These are phyloP conservation scores for Macrotus californicus DNA, from an alignment of 2,113 vertebrate species.

Conservation along the genomic window DNA sequence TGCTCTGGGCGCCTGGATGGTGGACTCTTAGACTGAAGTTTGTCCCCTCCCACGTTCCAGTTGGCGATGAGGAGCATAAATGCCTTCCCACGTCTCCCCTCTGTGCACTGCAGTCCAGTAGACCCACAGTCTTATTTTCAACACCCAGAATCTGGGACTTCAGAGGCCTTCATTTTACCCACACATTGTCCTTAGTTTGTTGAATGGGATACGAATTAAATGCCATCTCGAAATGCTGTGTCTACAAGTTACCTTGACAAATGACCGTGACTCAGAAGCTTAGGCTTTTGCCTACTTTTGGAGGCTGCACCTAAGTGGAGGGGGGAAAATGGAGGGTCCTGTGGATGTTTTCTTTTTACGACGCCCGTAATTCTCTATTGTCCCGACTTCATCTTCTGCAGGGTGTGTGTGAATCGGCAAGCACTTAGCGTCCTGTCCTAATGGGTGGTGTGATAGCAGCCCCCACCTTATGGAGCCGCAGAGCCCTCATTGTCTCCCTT, in stretches of 20 bases:
- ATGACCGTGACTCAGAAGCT: not conserved
- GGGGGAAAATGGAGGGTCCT: not conserved
- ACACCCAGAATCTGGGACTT: not conserved
- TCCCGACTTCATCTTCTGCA: not conserved
- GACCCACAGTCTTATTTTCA: not conserved
- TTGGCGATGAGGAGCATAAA: not conserved
- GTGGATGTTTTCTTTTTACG: not conserved
- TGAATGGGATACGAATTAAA: not conserved
- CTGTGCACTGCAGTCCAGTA: not conserved
- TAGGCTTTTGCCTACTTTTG: not conserved
- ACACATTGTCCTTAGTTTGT: not conserved
- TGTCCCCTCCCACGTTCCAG: not conserved
- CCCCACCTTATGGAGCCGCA: not conserved
- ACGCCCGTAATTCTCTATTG: not conserved
- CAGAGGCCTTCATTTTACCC: not conserved
- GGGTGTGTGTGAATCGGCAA: not conserved
- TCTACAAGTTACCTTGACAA: not conserved
- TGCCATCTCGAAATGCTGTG: not conserved
- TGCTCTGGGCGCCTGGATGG: no score
- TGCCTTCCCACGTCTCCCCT: not conserved
- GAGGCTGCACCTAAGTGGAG: not conserved
- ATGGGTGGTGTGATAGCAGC: not conserved
- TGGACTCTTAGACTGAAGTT: not conserved
- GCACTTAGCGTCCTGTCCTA: not conserved
- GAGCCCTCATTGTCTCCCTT: slow-evolving; percentile 11